These are phyloP conservation scores for Spodoptera frugiperda DNA, from an alignment of 1,140 invertebrate species.

Conservation along the genomic window DNA sequence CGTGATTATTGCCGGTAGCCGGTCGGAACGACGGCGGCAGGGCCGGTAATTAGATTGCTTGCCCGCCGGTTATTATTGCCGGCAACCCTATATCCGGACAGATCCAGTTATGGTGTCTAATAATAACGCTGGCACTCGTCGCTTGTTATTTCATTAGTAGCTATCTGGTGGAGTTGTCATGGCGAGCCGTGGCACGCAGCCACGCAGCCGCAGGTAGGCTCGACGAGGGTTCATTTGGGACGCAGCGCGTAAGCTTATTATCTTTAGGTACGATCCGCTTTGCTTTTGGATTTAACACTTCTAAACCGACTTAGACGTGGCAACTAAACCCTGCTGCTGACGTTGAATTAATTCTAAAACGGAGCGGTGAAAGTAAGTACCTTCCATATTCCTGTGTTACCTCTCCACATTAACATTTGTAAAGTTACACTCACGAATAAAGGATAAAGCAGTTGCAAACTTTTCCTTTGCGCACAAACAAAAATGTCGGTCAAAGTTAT, in stretches of 20 bases:
- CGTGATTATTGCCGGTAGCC: slow-evolving; percentile 38
- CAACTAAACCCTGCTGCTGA: slow-evolving; percentile 1
- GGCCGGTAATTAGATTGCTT: slow-evolving; percentile 51
- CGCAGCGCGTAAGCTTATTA: slow-evolving; percentile 11
- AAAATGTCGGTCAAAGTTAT: slow-evolving; percentile 14
- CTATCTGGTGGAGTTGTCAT: slow-evolving; percentile 3
- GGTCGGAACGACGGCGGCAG: slow-evolving; percentile 13
- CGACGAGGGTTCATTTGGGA: background rate
- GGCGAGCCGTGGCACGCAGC: background rate
- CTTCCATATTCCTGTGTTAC: background rate
- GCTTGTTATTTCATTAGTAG: slow-evolving; percentile 39
- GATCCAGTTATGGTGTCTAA: slow-evolving; percentile 39
- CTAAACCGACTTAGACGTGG: slow-evolving; percentile 15
- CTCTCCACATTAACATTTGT: no score
- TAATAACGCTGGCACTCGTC: slow-evolving; percentile 33
- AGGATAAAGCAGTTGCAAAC: background rate
- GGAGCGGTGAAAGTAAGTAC: background rate
- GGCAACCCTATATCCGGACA: slow-evolving; percentile 36
- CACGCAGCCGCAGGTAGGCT: slow-evolving; percentile 8
- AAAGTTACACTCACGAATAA: background rate
- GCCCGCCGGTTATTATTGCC: slow-evolving; percentile 49
- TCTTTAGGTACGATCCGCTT: slow-evolving; percentile 5
- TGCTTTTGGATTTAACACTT: slow-evolving; percentile 20
- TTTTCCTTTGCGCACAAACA: background rate
- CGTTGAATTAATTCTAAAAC: background rate